These are phyloP conservation scores for Escarpia spicata DNA, from an alignment of 2,888 invertebrate species.

Conservation along the genomic window DNA sequence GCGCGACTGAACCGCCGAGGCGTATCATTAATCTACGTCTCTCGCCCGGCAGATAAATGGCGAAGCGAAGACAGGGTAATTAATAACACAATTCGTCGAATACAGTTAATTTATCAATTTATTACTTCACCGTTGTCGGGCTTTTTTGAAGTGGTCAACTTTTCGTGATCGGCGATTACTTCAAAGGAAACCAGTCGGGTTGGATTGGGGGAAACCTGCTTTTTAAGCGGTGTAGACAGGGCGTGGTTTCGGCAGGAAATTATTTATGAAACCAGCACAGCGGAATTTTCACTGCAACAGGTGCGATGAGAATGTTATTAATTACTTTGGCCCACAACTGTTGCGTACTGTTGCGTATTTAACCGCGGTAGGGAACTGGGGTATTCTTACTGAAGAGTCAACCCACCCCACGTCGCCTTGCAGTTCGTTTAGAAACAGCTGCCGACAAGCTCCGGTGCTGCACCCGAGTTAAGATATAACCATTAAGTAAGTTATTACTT, in stretches of 20 bases:
- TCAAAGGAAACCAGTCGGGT: neutral
- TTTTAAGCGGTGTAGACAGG: neutral
- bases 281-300: neutral
- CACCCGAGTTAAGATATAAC: neutral
- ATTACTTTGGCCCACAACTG: constrained; percentile 1
- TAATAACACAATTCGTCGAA: constrained; percentile 16
- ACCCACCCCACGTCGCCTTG: neutral
- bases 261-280: neutral
- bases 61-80: constrained; percentile 10
- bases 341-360: neutral
- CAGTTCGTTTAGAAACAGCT: neutral
- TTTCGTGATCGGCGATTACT: neutral
- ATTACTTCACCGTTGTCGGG: neutral
- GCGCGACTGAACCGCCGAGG: neutral
- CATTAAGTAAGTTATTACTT: neutral
- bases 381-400: neutral
- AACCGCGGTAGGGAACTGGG: neutral
- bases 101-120: constrained; percentile 16
- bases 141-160: constrained; percentile 10
- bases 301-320: neutral
- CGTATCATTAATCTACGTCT: neutral
- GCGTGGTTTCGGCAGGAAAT: constrained; percentile 1
- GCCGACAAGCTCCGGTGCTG: neutral
- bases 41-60: neutral
- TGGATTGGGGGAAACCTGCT: neutral